These are phyloP conservation scores for Scaptomyza flava DNA, from an alignment of 2,888 invertebrate species.

Conservation along the genomic window DNA sequence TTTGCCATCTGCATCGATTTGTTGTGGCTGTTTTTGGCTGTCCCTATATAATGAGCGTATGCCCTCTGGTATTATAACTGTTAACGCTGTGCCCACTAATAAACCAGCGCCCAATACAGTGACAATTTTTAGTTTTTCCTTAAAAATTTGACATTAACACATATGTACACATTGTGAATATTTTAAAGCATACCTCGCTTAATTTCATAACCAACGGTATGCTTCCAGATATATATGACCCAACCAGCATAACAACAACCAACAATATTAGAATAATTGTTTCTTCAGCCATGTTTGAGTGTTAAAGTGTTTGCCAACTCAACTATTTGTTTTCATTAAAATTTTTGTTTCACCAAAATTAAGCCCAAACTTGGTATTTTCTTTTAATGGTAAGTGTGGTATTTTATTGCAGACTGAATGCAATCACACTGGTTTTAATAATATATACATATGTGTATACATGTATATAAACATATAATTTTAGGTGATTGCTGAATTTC, in stretches of 20 bases:
- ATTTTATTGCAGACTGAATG: neutral
- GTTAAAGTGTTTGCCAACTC: conserved; percentile 48
- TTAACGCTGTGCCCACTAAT: conserved; percentile 97
- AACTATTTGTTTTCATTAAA: conserved; percentile 29
- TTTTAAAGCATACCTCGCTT: conserved; percentile 90
- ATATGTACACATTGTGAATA: neutral
- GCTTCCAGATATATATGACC: conserved; percentile 97
- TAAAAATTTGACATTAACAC: neutral
- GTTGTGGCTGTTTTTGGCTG: conserved; percentile 12
- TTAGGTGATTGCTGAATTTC: neutral
- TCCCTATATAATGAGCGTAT: conserved; percentile 91
- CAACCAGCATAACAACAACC: conserved; percentile 96
- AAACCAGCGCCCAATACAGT: conserved; percentile 98
- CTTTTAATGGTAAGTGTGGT: neutral
- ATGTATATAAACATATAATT: neutral
- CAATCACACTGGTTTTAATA: conserved; percentile 1
- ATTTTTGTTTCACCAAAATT: neutral
- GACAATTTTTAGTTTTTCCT: conserved; percentile 97
- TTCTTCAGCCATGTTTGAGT: conserved; percentile 86
- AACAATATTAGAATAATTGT: conserved; percentile 92
- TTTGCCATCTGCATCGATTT: neutral
- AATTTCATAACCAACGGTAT: conserved; percentile 97
- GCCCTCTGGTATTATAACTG: conserved; percentile 99
- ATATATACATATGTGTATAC: too few relatives aligned
- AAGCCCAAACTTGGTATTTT: conserved; percentile 9